phyloP scores from a whole-genome alignment of 2,797 vertebrate species.

The Acestrorhynchus altus region DNA sequence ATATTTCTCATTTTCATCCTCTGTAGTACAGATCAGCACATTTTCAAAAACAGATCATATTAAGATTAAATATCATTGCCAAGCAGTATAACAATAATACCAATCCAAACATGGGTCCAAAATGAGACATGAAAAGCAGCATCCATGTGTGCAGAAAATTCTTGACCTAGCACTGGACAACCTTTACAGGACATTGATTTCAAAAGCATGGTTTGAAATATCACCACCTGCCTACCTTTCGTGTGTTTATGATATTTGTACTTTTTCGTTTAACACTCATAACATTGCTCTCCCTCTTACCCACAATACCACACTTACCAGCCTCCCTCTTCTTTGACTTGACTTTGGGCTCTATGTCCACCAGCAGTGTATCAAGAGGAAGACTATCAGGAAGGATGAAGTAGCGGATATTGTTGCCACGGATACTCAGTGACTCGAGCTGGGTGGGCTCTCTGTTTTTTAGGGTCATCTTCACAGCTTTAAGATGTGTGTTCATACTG shows the following conservation, averaged over 20 bases:
- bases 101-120: no score
- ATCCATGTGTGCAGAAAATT: no score
- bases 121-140: no score
- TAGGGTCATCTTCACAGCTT: constrained; percentile 97
- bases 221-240: background rate
- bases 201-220: no score
- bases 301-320: constrained; percentile 75
- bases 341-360: constrained; percentile 96
- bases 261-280: background rate
- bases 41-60: no score
- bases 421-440: constrained; percentile 94
- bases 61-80: no score
- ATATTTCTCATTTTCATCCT: no score
- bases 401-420: constrained; percentile 98
- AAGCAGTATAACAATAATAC: no score
- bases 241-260: background rate
- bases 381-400: constrained; percentile 98
- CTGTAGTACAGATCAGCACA: no score
- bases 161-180: no score
- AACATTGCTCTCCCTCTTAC: background rate
- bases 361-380: constrained; percentile 94
- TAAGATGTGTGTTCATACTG: constrained; percentile 97
- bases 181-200: no score
- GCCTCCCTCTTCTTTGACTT: constrained; percentile 99
- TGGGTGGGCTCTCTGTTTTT: constrained; percentile 98